These are phyloP conservation scores for Nezara viridula DNA, from an alignment of 2,888 invertebrate species.

Conservation along the genomic window DNA sequence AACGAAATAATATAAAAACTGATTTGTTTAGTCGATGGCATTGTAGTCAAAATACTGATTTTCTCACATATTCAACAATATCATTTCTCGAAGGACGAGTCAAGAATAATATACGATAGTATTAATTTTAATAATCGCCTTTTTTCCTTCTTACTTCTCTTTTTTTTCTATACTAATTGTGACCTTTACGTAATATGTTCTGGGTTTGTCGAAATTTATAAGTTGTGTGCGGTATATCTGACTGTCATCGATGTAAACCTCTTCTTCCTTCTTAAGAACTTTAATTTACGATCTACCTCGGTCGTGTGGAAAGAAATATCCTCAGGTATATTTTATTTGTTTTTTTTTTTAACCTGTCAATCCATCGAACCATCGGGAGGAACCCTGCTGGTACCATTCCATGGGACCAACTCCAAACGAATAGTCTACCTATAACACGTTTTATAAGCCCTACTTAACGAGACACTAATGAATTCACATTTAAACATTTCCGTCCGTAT, in stretches of 20 bases:
- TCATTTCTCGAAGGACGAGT: background rate
- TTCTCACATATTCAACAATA: constrained; percentile 45
- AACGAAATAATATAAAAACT: constrained; percentile 26
- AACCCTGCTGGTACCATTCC: constrained; percentile 24
- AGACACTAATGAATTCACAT: constrained; percentile 32
- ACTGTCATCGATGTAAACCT: background rate
- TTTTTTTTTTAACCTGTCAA: constrained; percentile 37
- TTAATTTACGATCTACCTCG: constrained; percentile 3
- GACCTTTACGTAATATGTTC: background rate
- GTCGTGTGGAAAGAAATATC: background rate
- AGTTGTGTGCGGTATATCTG: background rate
- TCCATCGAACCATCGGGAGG: constrained; percentile 18
- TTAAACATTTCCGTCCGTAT: background rate
- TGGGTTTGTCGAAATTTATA: background rate
- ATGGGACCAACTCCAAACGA: background rate
- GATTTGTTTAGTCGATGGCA: constrained; percentile 7
- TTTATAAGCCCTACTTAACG: constrained; percentile 22
- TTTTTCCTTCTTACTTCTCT: background rate
- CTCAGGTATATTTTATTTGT: constrained; percentile 25
- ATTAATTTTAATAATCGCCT: background rate
- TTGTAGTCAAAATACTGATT: constrained; percentile 47
- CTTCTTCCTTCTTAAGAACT: background rate
- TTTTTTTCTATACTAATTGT: background rate
- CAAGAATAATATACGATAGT: constrained; percentile 25
- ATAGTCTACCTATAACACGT: background rate